phyloP scores from a whole-genome alignment of 2,888 invertebrate genomes.

The Polia nebulosa region DNA sequence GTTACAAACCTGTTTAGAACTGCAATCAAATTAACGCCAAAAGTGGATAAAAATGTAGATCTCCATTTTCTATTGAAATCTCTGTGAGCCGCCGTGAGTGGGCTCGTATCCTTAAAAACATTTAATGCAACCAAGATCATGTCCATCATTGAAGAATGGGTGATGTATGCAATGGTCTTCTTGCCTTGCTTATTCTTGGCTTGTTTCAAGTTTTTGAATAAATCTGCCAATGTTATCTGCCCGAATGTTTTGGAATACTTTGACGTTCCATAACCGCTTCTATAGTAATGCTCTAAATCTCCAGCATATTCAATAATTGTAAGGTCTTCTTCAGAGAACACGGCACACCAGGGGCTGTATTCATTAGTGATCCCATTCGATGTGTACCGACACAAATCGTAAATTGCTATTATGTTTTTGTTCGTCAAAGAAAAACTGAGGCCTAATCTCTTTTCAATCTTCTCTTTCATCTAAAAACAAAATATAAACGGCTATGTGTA shows the following conservation, averaged over 20 bases:
- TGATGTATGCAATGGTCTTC: constrained; percentile 93
- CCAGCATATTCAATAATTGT: constrained; percentile 94
- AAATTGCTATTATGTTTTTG: constrained; percentile 91
- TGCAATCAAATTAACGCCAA: constrained; percentile 93
- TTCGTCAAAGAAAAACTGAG: constrained; percentile 71
- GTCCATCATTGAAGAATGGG: constrained; percentile 92
- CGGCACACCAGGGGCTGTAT: constrained; percentile 94
- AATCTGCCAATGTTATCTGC: constrained; percentile 93
- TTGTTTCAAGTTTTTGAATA: constrained; percentile 90
- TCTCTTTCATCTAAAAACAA: constrained; percentile 74
- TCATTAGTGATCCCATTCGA: constrained; percentile 89
- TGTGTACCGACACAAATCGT: constrained; percentile 94
- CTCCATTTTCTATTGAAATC: constrained; percentile 92
- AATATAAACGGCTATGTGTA: background rate
- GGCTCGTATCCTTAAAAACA: constrained; percentile 91
- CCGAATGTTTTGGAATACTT: constrained; percentile 90
- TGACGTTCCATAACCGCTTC: constrained; percentile 81
- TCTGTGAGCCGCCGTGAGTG: constrained; percentile 91
- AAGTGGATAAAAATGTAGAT: constrained; percentile 92
- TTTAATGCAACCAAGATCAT: constrained; percentile 92
- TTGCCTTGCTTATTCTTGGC: constrained; percentile 76
- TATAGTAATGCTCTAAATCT: constrained; percentile 94
- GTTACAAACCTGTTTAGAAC: constrained; percentile 92
- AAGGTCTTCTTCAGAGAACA: constrained; percentile 93
- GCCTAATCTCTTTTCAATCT: constrained; percentile 88